A percentile compares a stretch with the other conserved stretches of the same genome.
These are phyloP conservation scores for Chrysolina oricalcia DNA, from an alignment of 2,888 invertebrate species.

Conservation along the genomic window DNA sequence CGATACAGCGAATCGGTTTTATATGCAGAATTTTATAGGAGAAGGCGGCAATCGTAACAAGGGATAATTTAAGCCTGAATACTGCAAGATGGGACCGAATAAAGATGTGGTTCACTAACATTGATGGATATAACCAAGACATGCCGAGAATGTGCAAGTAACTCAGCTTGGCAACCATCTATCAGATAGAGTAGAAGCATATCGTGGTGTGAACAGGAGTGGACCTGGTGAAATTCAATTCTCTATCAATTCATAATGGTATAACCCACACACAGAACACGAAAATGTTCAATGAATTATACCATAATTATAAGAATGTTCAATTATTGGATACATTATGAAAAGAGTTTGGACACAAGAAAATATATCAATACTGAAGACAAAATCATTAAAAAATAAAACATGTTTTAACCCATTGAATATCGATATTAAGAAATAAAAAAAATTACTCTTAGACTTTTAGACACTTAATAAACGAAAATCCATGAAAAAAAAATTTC, in stretches of 20 bases:
- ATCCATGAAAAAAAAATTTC: too few species aligned
- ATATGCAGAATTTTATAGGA: conserved; percentile 7
- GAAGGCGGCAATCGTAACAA: conserved; percentile 7
- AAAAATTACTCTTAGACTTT: too few species aligned
- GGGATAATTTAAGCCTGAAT: conserved; percentile 4
- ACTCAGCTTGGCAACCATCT: not conserved
- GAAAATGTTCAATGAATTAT: too few species aligned
- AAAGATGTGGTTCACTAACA: conserved; percentile 5
- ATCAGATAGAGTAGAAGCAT: not conserved
- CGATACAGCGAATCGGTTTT: not conserved
- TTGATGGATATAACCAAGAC: conserved; percentile 2
- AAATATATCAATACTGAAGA: too few species aligned
- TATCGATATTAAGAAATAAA: too few species aligned
- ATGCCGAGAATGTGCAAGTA: not conserved
- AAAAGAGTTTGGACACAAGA: too few species aligned
- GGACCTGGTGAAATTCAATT: not conserved
- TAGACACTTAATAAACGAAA: too few species aligned
- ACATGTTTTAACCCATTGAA: too few species aligned
- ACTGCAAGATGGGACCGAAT: conserved; percentile 4
- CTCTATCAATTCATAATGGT: not conserved
- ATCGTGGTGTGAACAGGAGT: not conserved
- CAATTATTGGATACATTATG: too few species aligned
- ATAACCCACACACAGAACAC: too few species aligned
- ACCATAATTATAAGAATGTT: too few species aligned
- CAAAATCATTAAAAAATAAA: too few species aligned